phyloP scores from a whole-genome alignment of 1,140 invertebrate species.

The Caenorhabditis briggsae region DNA sequence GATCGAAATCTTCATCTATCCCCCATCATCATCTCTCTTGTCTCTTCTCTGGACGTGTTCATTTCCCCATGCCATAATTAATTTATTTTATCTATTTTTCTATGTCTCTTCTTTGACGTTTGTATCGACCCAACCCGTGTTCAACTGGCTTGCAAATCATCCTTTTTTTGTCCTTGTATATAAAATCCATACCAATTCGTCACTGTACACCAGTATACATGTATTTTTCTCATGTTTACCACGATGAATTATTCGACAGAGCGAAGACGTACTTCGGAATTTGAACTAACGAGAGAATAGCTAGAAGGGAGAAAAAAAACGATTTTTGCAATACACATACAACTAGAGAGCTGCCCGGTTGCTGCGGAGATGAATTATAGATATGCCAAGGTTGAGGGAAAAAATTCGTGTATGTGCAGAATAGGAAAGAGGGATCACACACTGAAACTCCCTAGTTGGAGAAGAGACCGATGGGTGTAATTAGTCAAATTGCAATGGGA shows the following conservation, averaged over 20 bases:
- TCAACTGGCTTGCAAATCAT: neutral
- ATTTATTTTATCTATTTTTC: slow-evolving; percentile 3
- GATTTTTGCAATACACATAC: slow-evolving; percentile 50
- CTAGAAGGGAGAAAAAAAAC: neutral
- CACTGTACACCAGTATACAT: neutral
- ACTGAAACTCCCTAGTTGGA: slow-evolving; percentile 6
- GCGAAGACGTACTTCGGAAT: slow-evolving; percentile 53
- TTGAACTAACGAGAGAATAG: slow-evolving; percentile 51
- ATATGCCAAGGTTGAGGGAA: slow-evolving; percentile 3
- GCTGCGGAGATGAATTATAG: slow-evolving; percentile 55
- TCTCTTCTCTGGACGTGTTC: slow-evolving; percentile 13
- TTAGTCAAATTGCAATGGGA: slow-evolving; percentile 10
- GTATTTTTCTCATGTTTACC: neutral
- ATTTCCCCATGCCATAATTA: slow-evolving; percentile 47
- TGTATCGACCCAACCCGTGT: slow-evolving; percentile 7
- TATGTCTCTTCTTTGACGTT: neutral
- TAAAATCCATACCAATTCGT: neutral
- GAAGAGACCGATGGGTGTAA: neutral
- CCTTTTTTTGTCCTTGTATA: neutral
- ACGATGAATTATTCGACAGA: slow-evolving; percentile 49
- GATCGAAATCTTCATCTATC: neutral
- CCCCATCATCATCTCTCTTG: slow-evolving; percentile 4
- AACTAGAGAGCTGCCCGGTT: slow-evolving; percentile 43
- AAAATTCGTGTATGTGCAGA: neutral
- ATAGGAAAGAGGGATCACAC: neutral